Evolutionary conservation across 2,113 vertebrate species (phyloP), one percentile per base, ranked within the genome.

Genomic region (Oostethus manadensis): DNA sequence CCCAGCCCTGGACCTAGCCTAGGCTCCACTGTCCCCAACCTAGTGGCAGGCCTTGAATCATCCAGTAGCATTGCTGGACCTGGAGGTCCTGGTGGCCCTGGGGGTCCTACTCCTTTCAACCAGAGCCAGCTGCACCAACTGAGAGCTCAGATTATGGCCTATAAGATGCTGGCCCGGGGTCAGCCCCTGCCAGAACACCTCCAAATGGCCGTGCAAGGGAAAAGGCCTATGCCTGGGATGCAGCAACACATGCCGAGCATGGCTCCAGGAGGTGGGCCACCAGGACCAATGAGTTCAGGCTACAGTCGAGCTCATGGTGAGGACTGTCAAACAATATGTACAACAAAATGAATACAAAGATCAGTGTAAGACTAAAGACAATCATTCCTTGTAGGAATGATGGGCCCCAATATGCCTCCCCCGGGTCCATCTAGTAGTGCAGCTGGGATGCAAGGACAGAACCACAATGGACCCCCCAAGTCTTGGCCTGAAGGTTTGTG

Each of bases 111-210:
- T 3, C 94, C 95, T 0, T 94, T 95, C 64, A 98, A 95, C 76
- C 95, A 94, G 79, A 95, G 93, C 50, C 95, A 98, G 76, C 86
- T 97, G 40, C 95, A 97, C 76, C 95, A 97, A 76, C 83, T 97
- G 15, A 77, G 94, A 16, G 94, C 94, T 1, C 95, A 97, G 71
- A 97, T 97, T 73, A 97, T 97, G 95, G 95, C 95, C 2, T 97
- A 97, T 71, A 97, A 97, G 79, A 94, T 97, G 93, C 81, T 97
- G 63, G 92, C 94, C 0, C 79, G 95, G 6, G 94, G 94, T 0
- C 95, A 97, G 56, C 93, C 94, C 0, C 84, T 97, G 1, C 93
- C 94, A 0, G 95, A 97, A 63, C 94, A 96, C 79, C 91, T 97
- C 2, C 94, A 96, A 82, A 90, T 97, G 84, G 95, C 95, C 0